A percentile compares a stretch with the other conserved stretches of the same genome.
phyloP scores from a whole-genome alignment of 2,888 invertebrate species.

The Cotesia congregata region DNA sequence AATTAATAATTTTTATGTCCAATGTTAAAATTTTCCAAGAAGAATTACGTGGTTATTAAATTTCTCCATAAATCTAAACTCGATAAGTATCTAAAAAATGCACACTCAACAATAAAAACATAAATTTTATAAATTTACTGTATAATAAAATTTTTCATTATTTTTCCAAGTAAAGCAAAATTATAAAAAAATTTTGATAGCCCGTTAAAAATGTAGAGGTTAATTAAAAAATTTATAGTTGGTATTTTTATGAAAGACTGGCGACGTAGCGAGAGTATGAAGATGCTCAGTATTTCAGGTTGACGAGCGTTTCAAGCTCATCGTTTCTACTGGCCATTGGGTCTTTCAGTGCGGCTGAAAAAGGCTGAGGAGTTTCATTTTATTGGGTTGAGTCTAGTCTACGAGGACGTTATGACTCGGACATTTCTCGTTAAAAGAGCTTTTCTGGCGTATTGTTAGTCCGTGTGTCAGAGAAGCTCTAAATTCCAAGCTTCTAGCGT shows the following conservation, averaged over 20 bases:
- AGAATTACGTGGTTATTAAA: too few relatives aligned
- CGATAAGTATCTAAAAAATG: background rate
- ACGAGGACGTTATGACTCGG: constrained; percentile 42
- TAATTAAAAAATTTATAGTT: constrained; percentile 26
- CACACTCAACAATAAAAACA: background rate
- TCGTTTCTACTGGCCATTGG: constrained; percentile 40
- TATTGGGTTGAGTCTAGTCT: constrained; percentile 40
- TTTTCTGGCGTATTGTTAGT: constrained; percentile 53
- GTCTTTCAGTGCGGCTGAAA: constrained; percentile 24
- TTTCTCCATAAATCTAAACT: background rate
- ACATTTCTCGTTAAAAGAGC: constrained; percentile 45
- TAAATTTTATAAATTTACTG: background rate
- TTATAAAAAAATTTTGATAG: background rate
- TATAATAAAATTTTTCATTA: background rate
- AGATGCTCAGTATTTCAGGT: constrained; percentile 11
- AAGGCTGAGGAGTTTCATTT: constrained; percentile 41
- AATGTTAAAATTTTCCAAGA: too few relatives aligned
- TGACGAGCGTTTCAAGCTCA: constrained; percentile 31
- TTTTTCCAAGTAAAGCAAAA: background rate
- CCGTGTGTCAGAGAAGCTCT: constrained; percentile 59
- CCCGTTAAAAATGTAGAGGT: background rate
- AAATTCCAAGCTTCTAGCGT: constrained; percentile 53
- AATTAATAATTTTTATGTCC: too few relatives aligned
- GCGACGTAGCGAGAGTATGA: constrained; percentile 18
- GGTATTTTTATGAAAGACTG: constrained; percentile 7